Base-by-base conservation (phyloP, 2,797 vertebrate species). In the Chiroxiphia lanceolata region DNA sequence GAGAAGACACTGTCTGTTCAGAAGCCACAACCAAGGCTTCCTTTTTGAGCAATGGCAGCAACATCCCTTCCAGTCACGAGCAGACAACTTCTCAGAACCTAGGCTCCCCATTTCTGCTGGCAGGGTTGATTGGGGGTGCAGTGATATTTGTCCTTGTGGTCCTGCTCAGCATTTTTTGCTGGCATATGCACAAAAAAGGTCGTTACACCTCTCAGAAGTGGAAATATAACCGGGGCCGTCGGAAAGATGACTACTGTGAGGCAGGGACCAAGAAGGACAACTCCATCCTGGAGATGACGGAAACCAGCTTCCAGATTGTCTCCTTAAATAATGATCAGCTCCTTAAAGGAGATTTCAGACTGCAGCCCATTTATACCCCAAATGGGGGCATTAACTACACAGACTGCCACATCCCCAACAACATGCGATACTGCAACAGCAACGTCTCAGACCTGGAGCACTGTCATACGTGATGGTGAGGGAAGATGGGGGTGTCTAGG, bases 301-400 rank as follows among this genome's bases (percentile, higher is more conserved):
- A 99, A 98, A 99, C 99, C 96, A 99, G 99, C 97, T 99, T 99
- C 98, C 99, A 99, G 98, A 99, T 99, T 94, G 99, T 99, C 98
- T 99, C 99, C 93, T 98, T 99, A 98, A 99, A 99, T 98, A 99
- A 99, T 89, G 99, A 99, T 98, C 99, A 99, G 97, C 99, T 99
- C 98, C 99, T 99, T 98, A 99, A 99, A 98, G 99, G 99, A 98
- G 99, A 99, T 97, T 99, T 99, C 97, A 98, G 97, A 98, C 98
- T 99, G 98, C 99, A 99, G 97, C 99, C 99, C 94, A 99, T 99
- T 98, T 99, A 99, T 98, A 99, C 99, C 95, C 99, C 99, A 96
- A 99, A 99, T 0, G 99, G 99, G 98, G 99, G 99, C 97, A 99
- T 99, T 97, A 99, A 98, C 97, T 99, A 99, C 98, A 99, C 99